phyloP scores from a whole-genome alignment of 2,888 invertebrate species.

The Gordius sp. region DNA sequence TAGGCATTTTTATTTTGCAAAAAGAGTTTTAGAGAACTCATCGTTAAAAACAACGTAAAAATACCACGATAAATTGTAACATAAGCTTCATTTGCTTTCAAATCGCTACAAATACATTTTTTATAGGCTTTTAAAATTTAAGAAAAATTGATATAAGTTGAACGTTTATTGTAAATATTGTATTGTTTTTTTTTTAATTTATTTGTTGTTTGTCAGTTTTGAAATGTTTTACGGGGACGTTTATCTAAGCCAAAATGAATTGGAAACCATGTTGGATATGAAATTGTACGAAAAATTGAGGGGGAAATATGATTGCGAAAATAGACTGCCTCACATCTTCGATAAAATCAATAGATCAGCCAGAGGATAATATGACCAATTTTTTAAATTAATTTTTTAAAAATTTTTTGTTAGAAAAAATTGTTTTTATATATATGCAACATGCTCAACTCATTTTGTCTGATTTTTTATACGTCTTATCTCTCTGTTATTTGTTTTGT shows the following conservation, averaged over 20 bases:
- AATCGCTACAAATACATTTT: too few species aligned
- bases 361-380: constrained; percentile 19
- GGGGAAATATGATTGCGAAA: constrained; percentile 36
- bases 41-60: too few species aligned
- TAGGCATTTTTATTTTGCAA: too few species aligned
- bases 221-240: constrained; percentile 63
- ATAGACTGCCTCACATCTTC: constrained; percentile 53
- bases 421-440: not conserved
- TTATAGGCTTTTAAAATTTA: too few species aligned
- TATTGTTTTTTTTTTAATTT: constrained; percentile 10
- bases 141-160: constrained; percentile 19
- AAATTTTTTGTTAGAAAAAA: too few species aligned
- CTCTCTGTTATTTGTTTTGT: too few species aligned
- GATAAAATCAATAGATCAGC: constrained; percentile 36
- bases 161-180: not conserved
- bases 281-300: constrained; percentile 43
- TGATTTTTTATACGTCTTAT: too few species aligned
- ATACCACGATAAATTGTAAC: too few species aligned
- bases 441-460: too few species aligned
- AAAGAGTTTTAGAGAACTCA: too few species aligned
- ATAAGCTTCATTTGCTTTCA: too few species aligned
- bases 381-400: too few species aligned
- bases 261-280: constrained; percentile 52
- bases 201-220: constrained; percentile 34
- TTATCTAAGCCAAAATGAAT: constrained; percentile 45